These are phyloP conservation scores for Protonibea diacanthus DNA, from an alignment of 2,797 vertebrate genomes.

Conservation along the genomic window DNA sequence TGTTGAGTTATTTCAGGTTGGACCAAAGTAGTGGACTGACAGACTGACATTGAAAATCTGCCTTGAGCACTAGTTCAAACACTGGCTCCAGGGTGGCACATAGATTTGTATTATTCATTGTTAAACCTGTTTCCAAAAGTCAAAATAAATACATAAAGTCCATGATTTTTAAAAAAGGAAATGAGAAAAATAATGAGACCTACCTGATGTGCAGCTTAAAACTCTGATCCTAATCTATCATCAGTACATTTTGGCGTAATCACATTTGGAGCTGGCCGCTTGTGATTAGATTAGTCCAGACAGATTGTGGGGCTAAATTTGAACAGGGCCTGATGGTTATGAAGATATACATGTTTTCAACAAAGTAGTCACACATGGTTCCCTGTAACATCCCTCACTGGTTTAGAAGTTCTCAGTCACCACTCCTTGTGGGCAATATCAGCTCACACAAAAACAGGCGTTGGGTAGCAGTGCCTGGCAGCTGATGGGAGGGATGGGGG, in stretches of 20 bases:
- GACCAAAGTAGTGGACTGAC: neutral
- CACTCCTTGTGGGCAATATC: slow-evolving; percentile 20
- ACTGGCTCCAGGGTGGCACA: too few species aligned
- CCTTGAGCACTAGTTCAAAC: too few species aligned
- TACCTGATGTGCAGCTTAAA: too few species aligned
- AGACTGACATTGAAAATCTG: neutral
- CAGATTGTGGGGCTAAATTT: neutral
- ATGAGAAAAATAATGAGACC: neutral
- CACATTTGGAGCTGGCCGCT: neutral
- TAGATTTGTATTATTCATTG: too few species aligned
- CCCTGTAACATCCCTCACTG: slow-evolving; percentile 1
- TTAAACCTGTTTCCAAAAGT: neutral
- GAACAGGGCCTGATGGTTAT: neutral
- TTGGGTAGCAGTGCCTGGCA: slow-evolving; percentile 31
- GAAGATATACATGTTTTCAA: slow-evolving; percentile 8
- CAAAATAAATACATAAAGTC: neutral
- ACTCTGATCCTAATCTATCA: neutral
- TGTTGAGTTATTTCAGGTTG: neutral
- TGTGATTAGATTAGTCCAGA: slow-evolving; percentile 1
- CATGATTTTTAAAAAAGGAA: neutral
- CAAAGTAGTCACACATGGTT: neutral
- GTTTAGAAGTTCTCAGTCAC: slow-evolving; percentile 12
- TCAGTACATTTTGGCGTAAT: neutral
- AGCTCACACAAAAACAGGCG: slow-evolving; percentile 46
- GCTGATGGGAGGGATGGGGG: slow-evolving; percentile 17